These are phyloP conservation scores for Diabrotica undecimpunctata DNA, from an alignment of 1,140 invertebrate species.

Conservation along the genomic window DNA sequence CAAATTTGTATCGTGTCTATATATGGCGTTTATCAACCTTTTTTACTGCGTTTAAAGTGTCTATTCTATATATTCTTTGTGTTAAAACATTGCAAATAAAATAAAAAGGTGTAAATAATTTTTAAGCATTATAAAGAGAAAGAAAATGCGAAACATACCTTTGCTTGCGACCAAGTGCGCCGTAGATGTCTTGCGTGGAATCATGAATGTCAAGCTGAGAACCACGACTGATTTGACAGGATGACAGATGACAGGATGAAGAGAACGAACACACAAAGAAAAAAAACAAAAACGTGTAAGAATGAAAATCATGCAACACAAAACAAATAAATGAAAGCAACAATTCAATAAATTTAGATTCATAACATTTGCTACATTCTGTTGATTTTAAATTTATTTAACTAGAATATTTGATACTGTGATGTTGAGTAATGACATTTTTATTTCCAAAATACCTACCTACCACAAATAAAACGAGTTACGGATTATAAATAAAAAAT, in stretches of 20 bases:
- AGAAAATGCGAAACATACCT: constrained; percentile 53
- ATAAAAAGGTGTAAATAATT: no score
- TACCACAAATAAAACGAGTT: no score
- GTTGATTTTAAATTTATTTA: neutral
- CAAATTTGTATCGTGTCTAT: no score
- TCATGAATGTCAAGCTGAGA: constrained; percentile 67
- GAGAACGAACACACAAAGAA: constrained; percentile 30
- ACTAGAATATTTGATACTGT: neutral
- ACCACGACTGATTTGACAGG: constrained; percentile 52
- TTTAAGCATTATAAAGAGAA: neutral
- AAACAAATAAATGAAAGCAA: constrained; percentile 30
- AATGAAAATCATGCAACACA: constrained; percentile 22
- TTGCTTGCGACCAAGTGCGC: constrained; percentile 59
- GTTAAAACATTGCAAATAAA: no score
- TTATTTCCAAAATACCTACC: no score
- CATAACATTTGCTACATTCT: neutral
- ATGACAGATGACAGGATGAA: constrained; percentile 28
- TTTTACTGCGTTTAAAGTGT: no score
- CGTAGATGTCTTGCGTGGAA: constrained; percentile 60
- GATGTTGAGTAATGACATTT: no score
- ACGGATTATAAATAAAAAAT: no score
- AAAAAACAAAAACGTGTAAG: constrained; percentile 28
- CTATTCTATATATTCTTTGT: no score
- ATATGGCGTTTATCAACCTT: no score
- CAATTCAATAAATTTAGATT: constrained; percentile 8